Evolutionary conservation across 2,113 vertebrate species (phyloP), one percentile per base, ranked within the genome.

Genomic region (Indicator indicator): DNA sequence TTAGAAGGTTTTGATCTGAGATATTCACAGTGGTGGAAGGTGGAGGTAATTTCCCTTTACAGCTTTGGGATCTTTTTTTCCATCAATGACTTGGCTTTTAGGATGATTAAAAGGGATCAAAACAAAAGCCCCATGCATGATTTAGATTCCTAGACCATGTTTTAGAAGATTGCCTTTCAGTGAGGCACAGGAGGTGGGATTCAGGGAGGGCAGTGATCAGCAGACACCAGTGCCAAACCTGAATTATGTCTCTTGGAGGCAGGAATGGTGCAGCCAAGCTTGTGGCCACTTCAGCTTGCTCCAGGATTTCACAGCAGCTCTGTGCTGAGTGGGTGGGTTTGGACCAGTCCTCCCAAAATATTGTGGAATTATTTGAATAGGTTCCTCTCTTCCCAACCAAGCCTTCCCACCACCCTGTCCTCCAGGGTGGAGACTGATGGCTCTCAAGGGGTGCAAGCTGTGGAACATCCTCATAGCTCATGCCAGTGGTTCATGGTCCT

Each of bases 141-240:
- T 73, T 80, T 80, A 36, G 27, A 11, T 73, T 73, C 64, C 20
- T 52, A 63, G 79, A 33, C 88, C 30, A 23, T 77, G 9, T 17
- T 93, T 95, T 70, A 74, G 72, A 83, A 30, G n/a, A 55, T 23
- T 85, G 52, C 46, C 50, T 88, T 93, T 73, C 27, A 9, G n/a
- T 70, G 38, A 52, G 24, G 40, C 12, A 9, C 9, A 26, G 30
- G 68, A 77, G 46, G 9, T 76, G 40, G 27, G 72, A 80, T 91
- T 76, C 85, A 73, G 50, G 59, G 28, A 84, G 54, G 55, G 44
- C 63, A 54, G 38, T 0, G 0, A 59, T 89, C 62, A 54, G 63
- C 33, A 62, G 67, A 3, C 23, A 8, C 1, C 1, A 36, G 26
- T 60, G 68, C 75, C 70, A 71, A 52, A 81, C 33, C n/a, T 73